These are phyloP conservation scores for Armadillidium nasatum DNA, from an alignment of 1,140 invertebrate species.

Conservation along the genomic window DNA sequence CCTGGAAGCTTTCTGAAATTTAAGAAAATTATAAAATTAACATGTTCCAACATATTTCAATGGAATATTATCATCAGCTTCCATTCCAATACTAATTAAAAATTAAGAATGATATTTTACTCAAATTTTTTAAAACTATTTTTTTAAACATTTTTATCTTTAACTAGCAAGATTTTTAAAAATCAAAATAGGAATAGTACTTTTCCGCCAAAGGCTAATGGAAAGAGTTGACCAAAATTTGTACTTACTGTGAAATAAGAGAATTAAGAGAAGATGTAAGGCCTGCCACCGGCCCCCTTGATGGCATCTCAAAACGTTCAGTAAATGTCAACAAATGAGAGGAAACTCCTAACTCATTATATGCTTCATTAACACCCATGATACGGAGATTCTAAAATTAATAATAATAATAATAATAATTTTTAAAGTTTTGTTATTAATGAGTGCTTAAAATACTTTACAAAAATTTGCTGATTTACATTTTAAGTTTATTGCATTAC, in stretches of 20 bases:
- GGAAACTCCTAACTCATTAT: constrained; percentile 83
- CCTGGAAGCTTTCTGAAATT: background rate
- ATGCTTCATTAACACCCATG: constrained; percentile 82
- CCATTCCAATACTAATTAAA: no score
- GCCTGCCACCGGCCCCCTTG: constrained; percentile 63
- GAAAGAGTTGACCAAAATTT: no score
- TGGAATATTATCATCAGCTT: no score
- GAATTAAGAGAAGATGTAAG: background rate
- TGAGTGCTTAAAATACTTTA: background rate
- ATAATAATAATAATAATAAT: constrained; percentile 11
- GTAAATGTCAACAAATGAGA: constrained; percentile 75
- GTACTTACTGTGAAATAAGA: background rate
- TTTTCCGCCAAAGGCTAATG: no score
- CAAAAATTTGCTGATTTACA: no score
- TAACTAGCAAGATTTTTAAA: no score
- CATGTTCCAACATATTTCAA: no score
- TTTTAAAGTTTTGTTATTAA: background rate
- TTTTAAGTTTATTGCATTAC: background rate
- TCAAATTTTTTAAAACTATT: no score
- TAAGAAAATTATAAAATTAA: no score
- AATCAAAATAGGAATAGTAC: no score
- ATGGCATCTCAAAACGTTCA: constrained; percentile 77
- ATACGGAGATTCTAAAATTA: constrained; percentile 64
- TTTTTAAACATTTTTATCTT: no score
- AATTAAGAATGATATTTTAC: no score